phyloP scores from a whole-genome alignment of 1,140 invertebrate genomes.

The Neodiprion fabricii region DNA sequence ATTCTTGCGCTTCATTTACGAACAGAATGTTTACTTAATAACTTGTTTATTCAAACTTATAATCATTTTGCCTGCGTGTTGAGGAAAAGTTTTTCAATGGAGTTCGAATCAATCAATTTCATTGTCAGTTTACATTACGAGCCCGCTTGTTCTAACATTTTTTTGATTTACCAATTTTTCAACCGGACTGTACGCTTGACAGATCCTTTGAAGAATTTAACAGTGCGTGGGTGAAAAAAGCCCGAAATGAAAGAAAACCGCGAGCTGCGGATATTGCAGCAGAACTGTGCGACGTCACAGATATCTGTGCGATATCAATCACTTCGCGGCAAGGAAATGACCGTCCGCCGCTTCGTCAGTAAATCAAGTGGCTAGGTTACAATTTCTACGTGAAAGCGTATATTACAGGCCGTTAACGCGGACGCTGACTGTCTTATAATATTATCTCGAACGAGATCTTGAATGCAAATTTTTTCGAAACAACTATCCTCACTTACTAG shows the following conservation, averaged over 20 bases:
- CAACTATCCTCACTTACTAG: neutral
- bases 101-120: too few relatives aligned
- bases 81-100: too few relatives aligned
- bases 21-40: too few relatives aligned
- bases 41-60: too few relatives aligned
- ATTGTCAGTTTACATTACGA: too few relatives aligned
- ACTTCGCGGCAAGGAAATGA: slow-evolving; percentile 7
- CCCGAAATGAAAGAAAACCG: neutral
- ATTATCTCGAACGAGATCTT: neutral
- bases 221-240: neutral
- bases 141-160: too few relatives aligned
- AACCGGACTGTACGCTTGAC: too few relatives aligned
- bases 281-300: neutral
- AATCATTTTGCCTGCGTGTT: too few relatives aligned
- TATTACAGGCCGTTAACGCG: neutral
- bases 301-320: slow-evolving; percentile 5
- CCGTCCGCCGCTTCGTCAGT: neutral
- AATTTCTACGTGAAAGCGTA: slow-evolving; percentile 7
- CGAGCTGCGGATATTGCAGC: neutral
- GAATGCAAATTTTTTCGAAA: neutral
- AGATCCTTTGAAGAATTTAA: neutral
- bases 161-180: too few relatives aligned
- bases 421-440: slow-evolving; percentile 2
- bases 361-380: neutral
- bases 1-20: too few relatives aligned